phyloP scores from a whole-genome alignment of 2,888 invertebrate species.

The Orthonevra nobilis region DNA sequence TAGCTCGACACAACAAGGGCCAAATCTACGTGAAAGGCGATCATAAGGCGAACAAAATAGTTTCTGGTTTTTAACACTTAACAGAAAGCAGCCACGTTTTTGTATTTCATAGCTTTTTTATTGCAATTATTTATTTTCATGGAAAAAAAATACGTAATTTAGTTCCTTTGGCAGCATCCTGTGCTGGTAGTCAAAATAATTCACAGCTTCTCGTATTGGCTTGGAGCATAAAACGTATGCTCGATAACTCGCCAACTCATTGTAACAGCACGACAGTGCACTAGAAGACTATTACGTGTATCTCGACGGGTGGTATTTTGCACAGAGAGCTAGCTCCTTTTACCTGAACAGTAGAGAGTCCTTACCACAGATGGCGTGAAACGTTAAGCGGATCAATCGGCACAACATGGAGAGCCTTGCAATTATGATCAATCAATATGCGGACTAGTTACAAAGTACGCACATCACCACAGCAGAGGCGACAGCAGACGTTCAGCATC shows the following conservation, averaged over 20 bases:
- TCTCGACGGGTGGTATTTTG: constrained; percentile 48
- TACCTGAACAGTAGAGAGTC: constrained; percentile 5
- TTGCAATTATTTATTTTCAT: no score
- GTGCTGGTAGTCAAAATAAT: no score
- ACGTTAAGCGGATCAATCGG: constrained; percentile 51
- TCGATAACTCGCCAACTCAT: constrained; percentile 11
- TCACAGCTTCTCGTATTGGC: no score
- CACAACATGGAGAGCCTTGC: constrained; percentile 52
- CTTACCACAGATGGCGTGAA: constrained; percentile 51
- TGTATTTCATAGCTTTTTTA: no score
- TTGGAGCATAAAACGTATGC: background rate
- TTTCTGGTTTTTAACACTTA: no score
- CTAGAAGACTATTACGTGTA: constrained; percentile 46
- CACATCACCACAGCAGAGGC: constrained; percentile 18
- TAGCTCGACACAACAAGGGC: no score
- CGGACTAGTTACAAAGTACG: constrained; percentile 17
- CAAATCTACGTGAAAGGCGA: no score
- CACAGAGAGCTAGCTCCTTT: constrained; percentile 12
- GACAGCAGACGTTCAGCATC: constrained; percentile 46
- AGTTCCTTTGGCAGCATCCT: no score
- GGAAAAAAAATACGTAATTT: no score
- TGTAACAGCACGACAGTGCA: constrained; percentile 14
- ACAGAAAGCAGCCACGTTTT: no score
- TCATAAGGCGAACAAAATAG: no score
- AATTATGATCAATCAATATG: constrained; percentile 59